Percentiles rank a stretch among this genome's conserved stretches.
Evolutionary conservation across 1,140 invertebrate species (phyloP).

Genomic region (Heliconius melpomene): DNA sequence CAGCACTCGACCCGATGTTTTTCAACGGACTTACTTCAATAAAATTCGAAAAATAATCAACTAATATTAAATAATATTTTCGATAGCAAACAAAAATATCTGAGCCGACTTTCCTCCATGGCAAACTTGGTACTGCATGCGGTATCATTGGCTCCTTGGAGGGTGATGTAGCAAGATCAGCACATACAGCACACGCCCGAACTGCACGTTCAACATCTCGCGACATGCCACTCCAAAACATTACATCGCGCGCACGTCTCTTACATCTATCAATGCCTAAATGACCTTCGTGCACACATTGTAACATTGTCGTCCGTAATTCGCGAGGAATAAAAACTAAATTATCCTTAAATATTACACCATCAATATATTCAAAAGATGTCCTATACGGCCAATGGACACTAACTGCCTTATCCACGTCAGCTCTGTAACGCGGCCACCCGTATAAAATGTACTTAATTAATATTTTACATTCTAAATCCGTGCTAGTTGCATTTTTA

Average conservation of each 20-base stretch:
- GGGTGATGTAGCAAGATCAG: too few species aligned
- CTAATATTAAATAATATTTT: conserved; percentile 45
- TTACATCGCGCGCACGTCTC: too few species aligned
- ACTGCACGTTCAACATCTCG: too few species aligned
- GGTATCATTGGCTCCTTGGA: too few species aligned
- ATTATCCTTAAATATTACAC: conserved; percentile 53
- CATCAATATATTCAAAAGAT: conserved; percentile 39
- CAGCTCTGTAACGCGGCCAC: conserved; percentile 15
- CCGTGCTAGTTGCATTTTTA: conserved; percentile 16
- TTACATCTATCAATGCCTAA: too few species aligned
- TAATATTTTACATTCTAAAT: conserved; percentile 15
- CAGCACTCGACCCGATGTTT: neutral
- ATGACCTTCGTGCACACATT: too few species aligned
- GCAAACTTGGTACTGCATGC: neutral
- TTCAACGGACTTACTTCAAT: conserved; percentile 20
- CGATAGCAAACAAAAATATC: conserved; percentile 53
- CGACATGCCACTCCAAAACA: too few species aligned
- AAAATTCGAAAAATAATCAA: conserved; percentile 36
- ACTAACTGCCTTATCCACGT: conserved; percentile 21
- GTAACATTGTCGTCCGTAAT: too few species aligned
- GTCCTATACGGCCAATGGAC: conserved; percentile 40
- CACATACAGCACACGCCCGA: too few species aligned
- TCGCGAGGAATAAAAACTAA: neutral
- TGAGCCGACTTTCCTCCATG: conserved; percentile 47
- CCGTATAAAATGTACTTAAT: conserved; percentile 23